Evolutionary conservation across 1,140 invertebrate species (phyloP).

Genomic region (Hycleus phaleratus): DNA sequence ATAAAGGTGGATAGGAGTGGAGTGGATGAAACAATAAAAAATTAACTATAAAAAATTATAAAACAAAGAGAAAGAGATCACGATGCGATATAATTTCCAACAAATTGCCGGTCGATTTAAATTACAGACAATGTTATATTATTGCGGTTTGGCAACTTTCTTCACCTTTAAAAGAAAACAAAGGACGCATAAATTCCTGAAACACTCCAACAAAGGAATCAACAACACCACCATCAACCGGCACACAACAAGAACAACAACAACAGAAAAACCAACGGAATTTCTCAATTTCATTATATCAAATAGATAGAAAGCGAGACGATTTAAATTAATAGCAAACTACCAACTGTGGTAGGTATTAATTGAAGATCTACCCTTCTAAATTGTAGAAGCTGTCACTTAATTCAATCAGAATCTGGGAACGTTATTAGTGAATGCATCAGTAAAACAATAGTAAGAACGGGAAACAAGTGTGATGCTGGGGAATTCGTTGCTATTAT

Average conservation of each 20-base stretch:
- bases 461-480: too few relatives aligned
- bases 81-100: slow-evolving; percentile 6
- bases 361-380: slow-evolving; percentile 7
- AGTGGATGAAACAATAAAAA: too few relatives aligned
- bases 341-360: background rate
- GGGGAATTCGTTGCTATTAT: too few relatives aligned
- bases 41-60: too few relatives aligned
- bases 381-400: slow-evolving; percentile 1
- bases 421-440: slow-evolving; percentile 11
- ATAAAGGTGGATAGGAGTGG: too few relatives aligned
- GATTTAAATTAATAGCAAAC: too few relatives aligned
- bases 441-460: background rate
- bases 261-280: too few relatives aligned
- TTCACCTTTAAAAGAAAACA: slow-evolving; percentile 13
- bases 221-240: too few relatives aligned
- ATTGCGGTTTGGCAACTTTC: slow-evolving; percentile 14
- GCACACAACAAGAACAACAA: too few relatives aligned
- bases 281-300: too few relatives aligned
- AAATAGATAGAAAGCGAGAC: too few relatives aligned
- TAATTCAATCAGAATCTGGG: slow-evolving; percentile 11
- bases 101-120: slow-evolving; percentile 10
- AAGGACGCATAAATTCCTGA: slow-evolving; percentile 10
- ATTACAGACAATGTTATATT: slow-evolving; percentile 9
- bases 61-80: too few relatives aligned
- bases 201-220: background rate